A percentile compares a stretch with the other conserved stretches of the same genome.
Evolutionary conservation across 1,140 invertebrate species (phyloP).

Genomic region (Eubasilissa regina): DNA sequence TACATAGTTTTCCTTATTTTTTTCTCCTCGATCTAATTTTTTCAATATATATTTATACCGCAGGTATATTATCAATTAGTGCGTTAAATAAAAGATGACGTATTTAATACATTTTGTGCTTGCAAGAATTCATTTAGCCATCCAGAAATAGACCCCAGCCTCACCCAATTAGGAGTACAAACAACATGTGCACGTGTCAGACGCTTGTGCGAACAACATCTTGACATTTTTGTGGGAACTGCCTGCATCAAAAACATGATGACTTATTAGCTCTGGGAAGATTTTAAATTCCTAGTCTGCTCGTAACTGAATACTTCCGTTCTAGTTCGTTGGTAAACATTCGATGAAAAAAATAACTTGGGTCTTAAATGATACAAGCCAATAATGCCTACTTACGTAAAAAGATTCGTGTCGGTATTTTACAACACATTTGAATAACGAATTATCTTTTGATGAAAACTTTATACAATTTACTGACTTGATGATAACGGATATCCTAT

Average conservation of each 20-base stretch:
- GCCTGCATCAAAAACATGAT: constrained; percentile 23
- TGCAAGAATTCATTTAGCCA: background rate
- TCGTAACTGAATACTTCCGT: background rate
- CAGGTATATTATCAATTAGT: no score
- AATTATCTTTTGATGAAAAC: no score
- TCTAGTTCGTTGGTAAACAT: background rate
- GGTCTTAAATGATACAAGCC: background rate
- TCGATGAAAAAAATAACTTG: background rate
- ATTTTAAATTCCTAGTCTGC: constrained; percentile 16
- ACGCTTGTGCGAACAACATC: constrained; percentile 29
- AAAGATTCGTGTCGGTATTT: no score
- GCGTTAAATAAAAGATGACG: no score
- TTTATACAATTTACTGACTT: no score
- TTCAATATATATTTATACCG: no score
- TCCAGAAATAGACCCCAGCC: background rate
- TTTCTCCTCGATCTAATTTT: no score
- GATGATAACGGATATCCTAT: no score
- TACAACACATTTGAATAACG: no score
- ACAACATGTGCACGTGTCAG: constrained; percentile 7
- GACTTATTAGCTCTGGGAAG: constrained; percentile 35
- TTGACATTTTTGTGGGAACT: constrained; percentile 36
- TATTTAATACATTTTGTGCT: no score
- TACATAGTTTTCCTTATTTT: no score
- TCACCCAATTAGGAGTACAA: constrained; percentile 16
- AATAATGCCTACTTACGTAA: background rate